These are phyloP conservation scores for Polypedilum vanderplanki DNA, from an alignment of 1,140 invertebrate genomes.

Conservation along the genomic window DNA sequence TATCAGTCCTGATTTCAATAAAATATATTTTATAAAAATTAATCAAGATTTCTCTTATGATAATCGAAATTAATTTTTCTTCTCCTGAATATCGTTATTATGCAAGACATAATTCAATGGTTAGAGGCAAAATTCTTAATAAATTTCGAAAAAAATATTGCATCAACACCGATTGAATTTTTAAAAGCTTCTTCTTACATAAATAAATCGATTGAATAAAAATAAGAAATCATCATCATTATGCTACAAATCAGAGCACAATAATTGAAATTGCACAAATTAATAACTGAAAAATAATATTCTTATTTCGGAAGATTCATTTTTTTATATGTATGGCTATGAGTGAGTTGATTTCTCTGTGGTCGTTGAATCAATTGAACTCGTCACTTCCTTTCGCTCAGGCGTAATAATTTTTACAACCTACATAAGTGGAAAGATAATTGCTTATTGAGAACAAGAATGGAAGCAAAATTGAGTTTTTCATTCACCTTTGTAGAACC, in stretches of 20 bases:
- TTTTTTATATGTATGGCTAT: neutral
- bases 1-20: too few relatives aligned
- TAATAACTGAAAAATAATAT: neutral
- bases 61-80: too few relatives aligned
- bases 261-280: conserved; percentile 6
- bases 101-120: too few relatives aligned
- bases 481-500: conserved; percentile 49
- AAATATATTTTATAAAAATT: too few relatives aligned
- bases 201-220: too few relatives aligned
- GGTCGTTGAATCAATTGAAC: conserved; percentile 1
- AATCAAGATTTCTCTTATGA: too few relatives aligned
- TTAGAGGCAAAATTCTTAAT: too few relatives aligned
- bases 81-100: too few relatives aligned
- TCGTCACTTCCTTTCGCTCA: conserved; percentile 6
- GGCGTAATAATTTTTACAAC: conserved; percentile 12
- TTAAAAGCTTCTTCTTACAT: too few relatives aligned
- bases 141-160: too few relatives aligned
- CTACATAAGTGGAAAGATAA: conserved; percentile 3
- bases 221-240: neutral
- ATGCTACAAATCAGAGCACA: conserved; percentile 5
- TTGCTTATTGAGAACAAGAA: conserved; percentile 9
- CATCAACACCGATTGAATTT: too few relatives aligned
- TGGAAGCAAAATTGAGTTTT: neutral
- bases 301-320: neutral
- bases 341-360: neutral